These are phyloP conservation scores for Gallinago paraguaiae DNA, from an alignment of 2,113 vertebrate genomes.

Conservation along the genomic window DNA sequence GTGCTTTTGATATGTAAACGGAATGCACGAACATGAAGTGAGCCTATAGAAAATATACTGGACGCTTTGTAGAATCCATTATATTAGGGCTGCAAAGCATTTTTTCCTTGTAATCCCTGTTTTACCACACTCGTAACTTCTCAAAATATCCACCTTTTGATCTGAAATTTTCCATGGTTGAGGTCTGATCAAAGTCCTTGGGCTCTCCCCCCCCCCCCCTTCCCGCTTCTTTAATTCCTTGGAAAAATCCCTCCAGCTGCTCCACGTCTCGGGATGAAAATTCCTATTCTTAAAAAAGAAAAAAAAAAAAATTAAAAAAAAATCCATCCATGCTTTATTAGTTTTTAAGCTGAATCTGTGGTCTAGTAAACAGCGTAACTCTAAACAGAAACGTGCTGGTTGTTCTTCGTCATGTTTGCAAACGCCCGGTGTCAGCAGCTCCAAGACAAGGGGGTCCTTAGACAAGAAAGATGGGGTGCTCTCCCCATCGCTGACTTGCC, in stretches of 20 bases:
- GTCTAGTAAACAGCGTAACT: not conserved
- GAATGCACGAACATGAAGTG: not conserved
- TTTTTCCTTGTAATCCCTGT: slow-evolving; percentile 1
- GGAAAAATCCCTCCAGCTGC: slow-evolving; percentile 48
- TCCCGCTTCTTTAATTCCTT: not conserved
- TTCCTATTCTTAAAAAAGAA: not conserved
- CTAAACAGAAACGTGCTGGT: not conserved
- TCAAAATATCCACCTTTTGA: slow-evolving; percentile 46
- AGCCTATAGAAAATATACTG: not conserved
- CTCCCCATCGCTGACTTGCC: not conserved
- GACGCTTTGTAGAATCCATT: not conserved
- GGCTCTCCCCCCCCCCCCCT: not conserved
- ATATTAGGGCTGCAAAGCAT: not conserved
- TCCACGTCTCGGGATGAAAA: not conserved
- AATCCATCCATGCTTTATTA: not conserved
- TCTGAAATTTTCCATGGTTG: slow-evolving; percentile 3
- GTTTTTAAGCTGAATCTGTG: not conserved
- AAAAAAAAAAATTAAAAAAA: not conserved
- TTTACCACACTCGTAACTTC: slow-evolving; percentile 9
- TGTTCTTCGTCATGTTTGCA: not conserved
- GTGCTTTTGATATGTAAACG: slow-evolving; percentile 1
- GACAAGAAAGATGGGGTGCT: not conserved
- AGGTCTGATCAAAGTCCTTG: slow-evolving; percentile 2
- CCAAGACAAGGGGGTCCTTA: accelerated
- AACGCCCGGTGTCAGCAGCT: not conserved